Percentiles rank a stretch among this genome's conserved stretches.
Evolutionary conservation across 2,113 vertebrate species (phyloP).

Genomic region (Stictonetta naevosa): DNA sequence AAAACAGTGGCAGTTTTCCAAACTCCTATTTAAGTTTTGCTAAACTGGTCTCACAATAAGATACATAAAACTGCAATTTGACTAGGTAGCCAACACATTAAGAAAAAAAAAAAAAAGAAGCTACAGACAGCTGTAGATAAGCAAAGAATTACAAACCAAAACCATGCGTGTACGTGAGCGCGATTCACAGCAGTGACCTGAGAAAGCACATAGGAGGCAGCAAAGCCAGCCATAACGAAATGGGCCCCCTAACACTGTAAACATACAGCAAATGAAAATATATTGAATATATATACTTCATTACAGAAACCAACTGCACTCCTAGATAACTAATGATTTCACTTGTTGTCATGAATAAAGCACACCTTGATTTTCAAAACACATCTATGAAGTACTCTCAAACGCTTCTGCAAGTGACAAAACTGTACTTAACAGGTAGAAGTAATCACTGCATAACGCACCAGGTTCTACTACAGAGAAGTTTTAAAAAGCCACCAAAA

Average conservation of each 20-base stretch:
- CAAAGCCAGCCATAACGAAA: background rate
- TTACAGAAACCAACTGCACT: background rate
- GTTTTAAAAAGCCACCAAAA: background rate
- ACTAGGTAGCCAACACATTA: background rate
- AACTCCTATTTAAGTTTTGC: background rate
- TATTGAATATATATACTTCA: background rate
- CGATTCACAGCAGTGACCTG: background rate
- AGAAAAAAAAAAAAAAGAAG: background rate
- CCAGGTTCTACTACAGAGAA: background rate
- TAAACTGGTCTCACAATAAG: background rate
- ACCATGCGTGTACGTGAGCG: background rate
- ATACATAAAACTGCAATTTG: background rate
- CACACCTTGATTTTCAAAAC: background rate
- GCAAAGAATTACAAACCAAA: background rate
- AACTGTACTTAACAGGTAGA: background rate
- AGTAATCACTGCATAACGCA: background rate
- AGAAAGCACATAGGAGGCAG: background rate
- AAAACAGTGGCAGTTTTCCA: background rate
- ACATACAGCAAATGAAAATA: background rate
- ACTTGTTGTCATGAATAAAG: background rate
- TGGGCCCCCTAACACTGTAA: background rate
- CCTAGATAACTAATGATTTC: background rate
- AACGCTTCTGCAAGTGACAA: background rate
- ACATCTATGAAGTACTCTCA: background rate
- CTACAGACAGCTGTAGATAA: background rate